phyloP scores from a whole-genome alignment of 2,113 vertebrate species.

The Chaetops frenatus region DNA sequence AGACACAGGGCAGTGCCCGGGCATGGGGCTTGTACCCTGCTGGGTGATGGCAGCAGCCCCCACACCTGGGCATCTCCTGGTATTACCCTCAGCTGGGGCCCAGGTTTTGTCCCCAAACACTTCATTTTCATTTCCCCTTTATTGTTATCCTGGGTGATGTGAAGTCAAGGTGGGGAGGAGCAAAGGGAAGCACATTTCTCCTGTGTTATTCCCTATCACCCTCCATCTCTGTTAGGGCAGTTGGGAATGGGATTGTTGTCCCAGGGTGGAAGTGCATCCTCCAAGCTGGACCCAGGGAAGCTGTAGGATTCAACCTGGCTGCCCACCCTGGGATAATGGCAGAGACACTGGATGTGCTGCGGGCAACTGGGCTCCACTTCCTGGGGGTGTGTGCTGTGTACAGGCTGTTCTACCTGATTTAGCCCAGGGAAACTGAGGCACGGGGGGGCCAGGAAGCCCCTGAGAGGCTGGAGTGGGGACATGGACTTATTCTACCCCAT shows the following conservation, averaged over 20 bases:
- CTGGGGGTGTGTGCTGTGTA: neutral
- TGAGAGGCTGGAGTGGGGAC: neutral
- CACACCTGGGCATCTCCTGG: neutral
- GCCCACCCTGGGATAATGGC: neutral
- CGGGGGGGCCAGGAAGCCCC: fast-evolving
- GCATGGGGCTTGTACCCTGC: fast-evolving
- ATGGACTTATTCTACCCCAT: neutral
- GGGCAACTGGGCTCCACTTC: neutral
- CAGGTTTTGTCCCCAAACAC: neutral
- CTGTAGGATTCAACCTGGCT: neutral
- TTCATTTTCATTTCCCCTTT: neutral
- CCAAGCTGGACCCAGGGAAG: neutral
- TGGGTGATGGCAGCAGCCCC: neutral
- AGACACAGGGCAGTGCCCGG: neutral
- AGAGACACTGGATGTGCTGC: neutral
- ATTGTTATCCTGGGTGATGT: neutral
- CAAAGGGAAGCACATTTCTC: neutral
- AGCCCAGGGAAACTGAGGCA: neutral
- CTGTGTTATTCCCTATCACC: neutral
- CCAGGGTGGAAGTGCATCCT: neutral
- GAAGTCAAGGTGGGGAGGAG: neutral
- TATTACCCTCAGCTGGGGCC: neutral
- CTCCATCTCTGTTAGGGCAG: neutral
- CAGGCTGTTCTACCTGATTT: neutral
- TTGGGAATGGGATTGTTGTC: fast-evolving